Evolutionary conservation across 1,140 invertebrate species (phyloP).

Genomic region (Holcopasites calliopsidis): DNA sequence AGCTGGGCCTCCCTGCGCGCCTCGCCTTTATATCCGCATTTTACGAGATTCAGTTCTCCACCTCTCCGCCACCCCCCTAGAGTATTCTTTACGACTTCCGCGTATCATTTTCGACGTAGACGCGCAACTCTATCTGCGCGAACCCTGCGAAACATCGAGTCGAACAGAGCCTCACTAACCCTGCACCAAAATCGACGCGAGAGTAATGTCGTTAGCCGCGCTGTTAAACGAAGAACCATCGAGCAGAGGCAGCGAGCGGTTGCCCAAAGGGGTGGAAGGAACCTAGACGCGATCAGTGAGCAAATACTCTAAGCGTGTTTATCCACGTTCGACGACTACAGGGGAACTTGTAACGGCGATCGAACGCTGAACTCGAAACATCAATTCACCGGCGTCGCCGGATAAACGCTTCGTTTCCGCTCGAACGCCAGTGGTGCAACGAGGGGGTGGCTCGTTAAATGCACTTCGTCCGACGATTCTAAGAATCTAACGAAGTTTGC

Average conservation of each 20-base stretch:
- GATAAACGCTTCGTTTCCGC: background rate
- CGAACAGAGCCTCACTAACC: background rate
- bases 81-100: constrained; percentile 44
- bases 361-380: constrained; percentile 27
- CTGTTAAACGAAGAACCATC: background rate
- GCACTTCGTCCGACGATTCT: constrained; percentile 4
- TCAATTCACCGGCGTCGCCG: constrained; percentile 8
- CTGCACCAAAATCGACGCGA: background rate
- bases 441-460: background rate
- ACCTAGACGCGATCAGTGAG: constrained; percentile 24
- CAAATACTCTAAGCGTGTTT: constrained; percentile 20
- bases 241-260: background rate
- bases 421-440: background rate
- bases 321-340: constrained; percentile 42
- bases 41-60: constrained; percentile 30
- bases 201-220: background rate
- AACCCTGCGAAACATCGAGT: background rate
- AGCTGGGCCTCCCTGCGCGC: background rate
- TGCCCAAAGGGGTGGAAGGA: background rate
- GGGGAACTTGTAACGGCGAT: constrained; percentile 6
- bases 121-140: background rate
- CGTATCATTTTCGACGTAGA: constrained; percentile 42
- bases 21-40: constrained; percentile 46
- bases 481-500: constrained; percentile 25
- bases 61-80: background rate